Conservation (phyloP, 2,113 vertebrate genomes). For the Tympanuchus pallidicinctus region DNA sequence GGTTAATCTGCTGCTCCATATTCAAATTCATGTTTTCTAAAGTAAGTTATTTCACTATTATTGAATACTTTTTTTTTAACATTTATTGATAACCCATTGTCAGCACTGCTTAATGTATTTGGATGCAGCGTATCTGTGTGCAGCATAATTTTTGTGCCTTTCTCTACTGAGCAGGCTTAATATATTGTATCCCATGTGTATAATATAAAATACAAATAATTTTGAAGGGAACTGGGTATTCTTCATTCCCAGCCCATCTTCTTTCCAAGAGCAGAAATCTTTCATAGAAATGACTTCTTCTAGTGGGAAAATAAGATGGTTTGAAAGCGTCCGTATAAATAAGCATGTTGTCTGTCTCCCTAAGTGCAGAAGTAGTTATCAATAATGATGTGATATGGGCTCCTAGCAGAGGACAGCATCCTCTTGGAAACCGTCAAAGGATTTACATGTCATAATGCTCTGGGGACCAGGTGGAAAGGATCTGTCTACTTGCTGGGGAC, state of each 20-base stretch:
- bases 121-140: background rate
- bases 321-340: slow-evolving; percentile 53
- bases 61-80: rapidly evolving
- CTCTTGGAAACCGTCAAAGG: slow-evolving; percentile 16
- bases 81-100: background rate
- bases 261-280: background rate
- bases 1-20: background rate
- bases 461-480: background rate
- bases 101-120: background rate
- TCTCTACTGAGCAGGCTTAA: background rate
- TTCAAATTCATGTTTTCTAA: background rate
- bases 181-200: background rate
- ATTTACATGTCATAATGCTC: slow-evolving; percentile 36
- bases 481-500: background rate
- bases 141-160: background rate
- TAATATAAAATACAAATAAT: background rate
- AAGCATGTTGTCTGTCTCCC: slow-evolving; percentile 7
- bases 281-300: slow-evolving; percentile 13
- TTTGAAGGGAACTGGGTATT: background rate
- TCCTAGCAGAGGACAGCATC: background rate
- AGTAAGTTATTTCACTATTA: background rate
- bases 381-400: background rate
- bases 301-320: slow-evolving; percentile 17
- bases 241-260: background rate
- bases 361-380: slow-evolving; percentile 27